Percentiles rank a stretch among this genome's conserved stretches.
Evolutionary conservation across 2,888 invertebrate species (phyloP).

Genomic region (Microchrysa polita): DNA sequence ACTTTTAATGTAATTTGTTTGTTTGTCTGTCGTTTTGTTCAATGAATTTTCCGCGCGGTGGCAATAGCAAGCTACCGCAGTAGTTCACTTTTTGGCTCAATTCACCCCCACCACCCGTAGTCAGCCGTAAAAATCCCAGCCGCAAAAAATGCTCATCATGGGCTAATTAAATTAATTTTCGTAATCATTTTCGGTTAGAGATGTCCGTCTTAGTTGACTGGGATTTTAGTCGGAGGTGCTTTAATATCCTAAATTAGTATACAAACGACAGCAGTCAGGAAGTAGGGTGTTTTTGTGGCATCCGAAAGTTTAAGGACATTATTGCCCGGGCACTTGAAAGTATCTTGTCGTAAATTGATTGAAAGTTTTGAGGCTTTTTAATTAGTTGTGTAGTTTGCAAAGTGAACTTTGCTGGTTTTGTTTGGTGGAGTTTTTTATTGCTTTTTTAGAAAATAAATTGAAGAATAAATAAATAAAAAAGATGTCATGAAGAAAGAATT

Average conservation of each 20-base stretch:
- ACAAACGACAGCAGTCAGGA: constrained; percentile 2
- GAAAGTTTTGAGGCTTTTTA: constrained; percentile 30
- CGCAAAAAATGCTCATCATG: constrained; percentile 28
- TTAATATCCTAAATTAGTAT: constrained; percentile 14
- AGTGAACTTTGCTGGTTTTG: not conserved
- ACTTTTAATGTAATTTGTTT: constrained; percentile 40
- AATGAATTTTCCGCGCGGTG: constrained; percentile 13
- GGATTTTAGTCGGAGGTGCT: not conserved
- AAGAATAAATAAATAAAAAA: no score
- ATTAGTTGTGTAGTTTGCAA: not conserved
- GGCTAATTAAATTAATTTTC: constrained; percentile 45
- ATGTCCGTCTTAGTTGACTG: not conserved
- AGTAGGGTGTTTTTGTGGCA: constrained; percentile 19
- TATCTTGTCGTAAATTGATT: constrained; percentile 29
- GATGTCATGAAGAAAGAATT: no score
- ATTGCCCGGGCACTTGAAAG: constrained; percentile 25
- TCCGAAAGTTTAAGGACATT: not conserved
- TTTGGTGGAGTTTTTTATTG: no score
- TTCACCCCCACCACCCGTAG: no score
- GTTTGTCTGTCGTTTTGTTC: constrained; percentile 34
- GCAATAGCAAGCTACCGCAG: not conserved
- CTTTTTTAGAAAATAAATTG: no score
- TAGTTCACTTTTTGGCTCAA: not conserved
- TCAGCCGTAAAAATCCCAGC: not conserved
- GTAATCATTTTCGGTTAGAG: constrained; percentile 23